Evolutionary conservation across 2,113 vertebrate species (phyloP).

Genomic region (Chelonoidis abingdonii): DNA sequence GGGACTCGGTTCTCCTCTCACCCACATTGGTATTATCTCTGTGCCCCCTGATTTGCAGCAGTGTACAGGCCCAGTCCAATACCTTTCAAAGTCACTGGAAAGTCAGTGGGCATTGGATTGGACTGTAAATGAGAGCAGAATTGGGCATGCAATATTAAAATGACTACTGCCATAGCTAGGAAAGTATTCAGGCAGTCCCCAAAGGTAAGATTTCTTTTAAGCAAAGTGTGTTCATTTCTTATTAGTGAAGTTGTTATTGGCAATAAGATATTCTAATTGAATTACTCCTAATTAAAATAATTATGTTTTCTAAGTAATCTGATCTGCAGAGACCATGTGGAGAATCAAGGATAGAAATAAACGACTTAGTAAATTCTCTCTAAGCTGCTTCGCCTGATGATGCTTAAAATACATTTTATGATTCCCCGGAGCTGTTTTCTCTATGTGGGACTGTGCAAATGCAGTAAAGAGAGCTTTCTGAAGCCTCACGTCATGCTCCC

Average conservation of each 20-base stretch:
- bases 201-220: slow-evolving; percentile 57
- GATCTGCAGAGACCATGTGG: slow-evolving; percentile 68
- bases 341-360: slow-evolving; percentile 72
- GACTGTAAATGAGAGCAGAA: slow-evolving; percentile 23
- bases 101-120: background rate
- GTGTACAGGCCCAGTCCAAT: background rate
- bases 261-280: slow-evolving; percentile 75
- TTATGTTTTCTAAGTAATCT: slow-evolving; percentile 76
- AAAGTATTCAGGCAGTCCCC: slow-evolving; percentile 52
- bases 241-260: slow-evolving; percentile 74
- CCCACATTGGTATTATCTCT: background rate
- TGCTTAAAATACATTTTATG: background rate
- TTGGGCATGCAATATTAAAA: slow-evolving; percentile 51
- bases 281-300: slow-evolving; percentile 78
- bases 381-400: slow-evolving; percentile 45
- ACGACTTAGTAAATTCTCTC: slow-evolving; percentile 64
- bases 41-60: background rate
- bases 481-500: background rate
- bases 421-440: background rate
- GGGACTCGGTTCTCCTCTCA: background rate
- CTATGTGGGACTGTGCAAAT: background rate
- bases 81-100: slow-evolving; percentile 11
- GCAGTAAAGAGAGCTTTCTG: background rate
- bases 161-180: slow-evolving; percentile 47
- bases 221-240: slow-evolving; percentile 72